Conservation (phyloP, 2,797 vertebrate species). For the Sebastes diploproa region DNA sequence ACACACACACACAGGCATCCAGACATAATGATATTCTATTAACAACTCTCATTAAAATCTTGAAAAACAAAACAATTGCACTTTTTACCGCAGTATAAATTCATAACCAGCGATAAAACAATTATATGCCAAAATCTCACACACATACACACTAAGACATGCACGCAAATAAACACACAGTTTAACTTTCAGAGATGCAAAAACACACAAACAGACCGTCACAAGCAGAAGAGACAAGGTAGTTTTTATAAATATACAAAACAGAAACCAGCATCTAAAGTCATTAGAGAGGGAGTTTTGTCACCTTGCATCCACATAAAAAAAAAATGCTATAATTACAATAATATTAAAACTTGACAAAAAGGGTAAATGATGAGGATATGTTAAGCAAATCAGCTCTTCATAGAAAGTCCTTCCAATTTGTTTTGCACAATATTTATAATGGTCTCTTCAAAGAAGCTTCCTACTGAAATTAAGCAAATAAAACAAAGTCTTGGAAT, state of each 20-base stretch:
- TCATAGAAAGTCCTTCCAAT: neutral
- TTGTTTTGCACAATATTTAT: neutral
- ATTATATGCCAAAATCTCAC: slow-evolving; percentile 7
- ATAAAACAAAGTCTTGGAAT: neutral
- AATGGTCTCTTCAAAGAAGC: neutral
- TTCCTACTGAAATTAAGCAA: neutral
- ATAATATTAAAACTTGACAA: neutral
- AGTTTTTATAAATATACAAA: slow-evolving; percentile 24
- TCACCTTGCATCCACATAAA: slow-evolving; percentile 8
- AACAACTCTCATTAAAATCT: slow-evolving; percentile 22
- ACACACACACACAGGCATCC: neutral
- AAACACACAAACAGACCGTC: slow-evolving; percentile 19
- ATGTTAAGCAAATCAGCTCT: slow-evolving; percentile 12
- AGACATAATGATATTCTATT: slow-evolving; percentile 1
- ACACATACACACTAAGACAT: slow-evolving; percentile 13
- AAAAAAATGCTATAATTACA: slow-evolving; percentile 7
- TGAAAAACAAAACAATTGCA: neutral
- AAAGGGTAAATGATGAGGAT: neutral
- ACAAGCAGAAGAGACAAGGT: neutral
- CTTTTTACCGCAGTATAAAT: slow-evolving; percentile 13
- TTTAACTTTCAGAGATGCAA: slow-evolving; percentile 25
- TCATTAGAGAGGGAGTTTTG: slow-evolving; percentile 6
- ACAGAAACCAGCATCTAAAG: slow-evolving; percentile 4
- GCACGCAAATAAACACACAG: neutral
- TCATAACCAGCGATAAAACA: slow-evolving; percentile 22